These are phyloP conservation scores for Syngnathus typhle DNA, from an alignment of 2,113 vertebrate genomes.

Conservation along the genomic window DNA sequence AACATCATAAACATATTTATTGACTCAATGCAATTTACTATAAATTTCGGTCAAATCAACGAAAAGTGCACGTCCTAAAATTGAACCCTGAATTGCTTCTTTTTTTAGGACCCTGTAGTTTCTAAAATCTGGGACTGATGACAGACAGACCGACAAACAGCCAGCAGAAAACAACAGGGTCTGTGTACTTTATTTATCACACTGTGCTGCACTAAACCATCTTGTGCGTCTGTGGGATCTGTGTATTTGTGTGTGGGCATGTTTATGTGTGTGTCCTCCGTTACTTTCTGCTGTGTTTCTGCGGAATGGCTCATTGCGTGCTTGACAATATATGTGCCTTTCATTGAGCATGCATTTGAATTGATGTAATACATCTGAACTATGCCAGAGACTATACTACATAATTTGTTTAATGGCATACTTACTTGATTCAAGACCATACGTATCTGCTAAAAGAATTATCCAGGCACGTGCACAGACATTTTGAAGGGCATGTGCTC, in stretches of 20 bases:
- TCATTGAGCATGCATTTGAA: slow-evolving; percentile 33
- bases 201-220: slow-evolving; percentile 75
- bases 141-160: slow-evolving; percentile 72
- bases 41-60: slow-evolving; percentile 53
- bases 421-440: not conserved
- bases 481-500: no score
- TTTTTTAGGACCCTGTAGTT: slow-evolving; percentile 79
- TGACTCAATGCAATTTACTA: slow-evolving; percentile 45
- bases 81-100: slow-evolving; percentile 70
- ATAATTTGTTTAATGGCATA: not conserved
- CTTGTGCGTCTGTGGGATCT: slow-evolving; percentile 21
- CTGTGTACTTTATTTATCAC: slow-evolving; percentile 71
- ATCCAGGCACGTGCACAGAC: not conserved
- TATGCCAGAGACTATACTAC: not conserved
- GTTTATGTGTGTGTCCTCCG: slow-evolving; percentile 22
- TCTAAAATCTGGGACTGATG: slow-evolving; percentile 83
- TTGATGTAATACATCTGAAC: not conserved
- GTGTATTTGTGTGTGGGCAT: slow-evolving; percentile 23
- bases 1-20: slow-evolving; percentile 4
- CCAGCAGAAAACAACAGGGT: slow-evolving; percentile 71
- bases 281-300: slow-evolving; percentile 2
- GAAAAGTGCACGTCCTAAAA: slow-evolving; percentile 49
- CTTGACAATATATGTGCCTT: slow-evolving; percentile 7
- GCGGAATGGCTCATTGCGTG: not conserved
- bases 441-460: not conserved